These are phyloP conservation scores for Tetraodon nigroviridis DNA, from an alignment of 2,113 vertebrate genomes.

Conservation along the genomic window DNA sequence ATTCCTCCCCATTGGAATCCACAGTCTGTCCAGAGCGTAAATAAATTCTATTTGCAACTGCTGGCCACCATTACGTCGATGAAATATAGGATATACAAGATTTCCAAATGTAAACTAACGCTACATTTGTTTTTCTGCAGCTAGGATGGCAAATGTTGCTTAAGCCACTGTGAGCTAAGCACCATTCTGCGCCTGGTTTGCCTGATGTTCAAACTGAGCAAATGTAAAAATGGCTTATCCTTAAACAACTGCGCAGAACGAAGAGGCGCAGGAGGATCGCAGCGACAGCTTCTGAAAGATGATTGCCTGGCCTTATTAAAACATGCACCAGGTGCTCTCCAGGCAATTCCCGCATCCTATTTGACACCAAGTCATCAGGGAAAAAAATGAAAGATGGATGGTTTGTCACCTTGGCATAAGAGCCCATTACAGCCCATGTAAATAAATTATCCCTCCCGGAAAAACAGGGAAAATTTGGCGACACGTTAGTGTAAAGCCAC, in stretches of 20 bases:
- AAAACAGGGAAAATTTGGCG: not conserved
- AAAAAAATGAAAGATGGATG: constrained; percentile 54
- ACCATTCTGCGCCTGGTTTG: constrained; percentile 15
- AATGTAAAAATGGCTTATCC: constrained; percentile 34
- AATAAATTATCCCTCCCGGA: constrained; percentile 28
- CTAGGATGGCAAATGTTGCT: constrained; percentile 14
- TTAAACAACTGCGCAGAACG: constrained; percentile 10
- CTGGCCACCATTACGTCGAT: constrained; percentile 52
- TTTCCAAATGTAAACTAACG: constrained; percentile 40
- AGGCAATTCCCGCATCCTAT: constrained; percentile 43
- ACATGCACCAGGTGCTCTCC: constrained; percentile 62
- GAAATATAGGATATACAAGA: constrained; percentile 52
- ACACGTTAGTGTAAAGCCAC: not conserved
- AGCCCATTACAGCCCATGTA: constrained; percentile 21
- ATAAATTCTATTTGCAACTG: constrained; percentile 52
- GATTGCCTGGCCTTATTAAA: constrained; percentile 53
- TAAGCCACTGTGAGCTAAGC: not conserved
- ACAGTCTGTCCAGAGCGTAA: constrained; percentile 49
- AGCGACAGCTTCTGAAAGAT: constrained; percentile 37
- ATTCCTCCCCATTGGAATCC: constrained; percentile 44
- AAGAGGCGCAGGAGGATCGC: constrained; percentile 38
- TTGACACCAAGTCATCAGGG: constrained; percentile 61
- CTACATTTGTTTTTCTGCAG: constrained; percentile 27
- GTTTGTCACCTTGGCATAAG: constrained; percentile 23
- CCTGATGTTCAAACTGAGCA: constrained; percentile 17